These are phyloP conservation scores for Littorina saxatilis DNA, from an alignment of 1,140 invertebrate species.

Conservation along the genomic window DNA sequence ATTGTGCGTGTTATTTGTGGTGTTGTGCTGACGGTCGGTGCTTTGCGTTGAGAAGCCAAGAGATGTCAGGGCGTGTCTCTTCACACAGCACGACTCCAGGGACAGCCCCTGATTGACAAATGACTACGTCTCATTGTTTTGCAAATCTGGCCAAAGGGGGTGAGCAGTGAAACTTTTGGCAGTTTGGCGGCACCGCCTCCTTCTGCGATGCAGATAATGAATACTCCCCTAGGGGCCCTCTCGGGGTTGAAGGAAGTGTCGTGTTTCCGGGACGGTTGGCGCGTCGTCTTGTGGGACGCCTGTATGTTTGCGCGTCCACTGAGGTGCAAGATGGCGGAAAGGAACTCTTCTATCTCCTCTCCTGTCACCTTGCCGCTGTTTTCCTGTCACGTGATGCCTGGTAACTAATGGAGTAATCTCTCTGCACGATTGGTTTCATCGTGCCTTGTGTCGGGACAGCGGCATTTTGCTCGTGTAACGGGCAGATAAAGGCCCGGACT, in stretches of 20 bases:
- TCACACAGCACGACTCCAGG: too few species aligned
- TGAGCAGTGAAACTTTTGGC: not conserved
- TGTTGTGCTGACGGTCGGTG: too few species aligned
- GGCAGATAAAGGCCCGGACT: too few species aligned
- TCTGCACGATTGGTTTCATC: not conserved
- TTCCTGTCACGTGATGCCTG: not conserved
- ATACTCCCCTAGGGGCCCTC: slow-evolving; percentile 2
- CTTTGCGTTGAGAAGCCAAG: too few species aligned
- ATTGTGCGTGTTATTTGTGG: too few species aligned
- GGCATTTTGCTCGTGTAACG: too few species aligned
- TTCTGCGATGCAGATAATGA: not conserved
- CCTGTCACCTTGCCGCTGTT: not conserved
- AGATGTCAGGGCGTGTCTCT: too few species aligned
- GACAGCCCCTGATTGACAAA: slow-evolving; percentile 4
- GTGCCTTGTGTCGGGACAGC: too few species aligned
- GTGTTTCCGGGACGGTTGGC: not conserved
- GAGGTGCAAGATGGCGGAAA: not conserved
- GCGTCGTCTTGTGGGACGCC: not conserved
- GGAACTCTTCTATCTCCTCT: not conserved
- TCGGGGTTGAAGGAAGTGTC: not conserved
- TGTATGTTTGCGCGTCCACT: not conserved
- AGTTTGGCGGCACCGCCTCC: not conserved
- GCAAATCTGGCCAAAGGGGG: not conserved
- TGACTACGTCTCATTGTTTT: not conserved
- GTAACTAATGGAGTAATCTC: not conserved